These are phyloP conservation scores for Mastomys coucha DNA, from an alignment of 2,113 vertebrate genomes.

Conservation along the genomic window DNA sequence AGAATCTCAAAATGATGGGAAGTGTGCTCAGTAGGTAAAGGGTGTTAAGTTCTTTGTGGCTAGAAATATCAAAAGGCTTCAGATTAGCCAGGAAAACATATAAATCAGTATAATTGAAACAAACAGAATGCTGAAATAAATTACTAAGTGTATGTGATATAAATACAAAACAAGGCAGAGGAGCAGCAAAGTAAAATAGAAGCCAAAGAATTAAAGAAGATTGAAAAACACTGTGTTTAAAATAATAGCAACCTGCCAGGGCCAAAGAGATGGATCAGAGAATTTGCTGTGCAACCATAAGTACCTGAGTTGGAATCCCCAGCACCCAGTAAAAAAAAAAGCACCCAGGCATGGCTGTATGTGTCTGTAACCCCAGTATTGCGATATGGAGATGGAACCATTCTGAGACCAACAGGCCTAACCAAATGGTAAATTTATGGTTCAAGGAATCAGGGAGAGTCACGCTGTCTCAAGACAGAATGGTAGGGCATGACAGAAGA, in stretches of 20 bases:
- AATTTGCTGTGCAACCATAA: background rate
- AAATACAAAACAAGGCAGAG: background rate
- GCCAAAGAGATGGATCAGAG: too few species aligned
- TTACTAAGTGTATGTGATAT: background rate
- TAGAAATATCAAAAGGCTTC: background rate
- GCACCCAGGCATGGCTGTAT: background rate
- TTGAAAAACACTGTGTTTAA: background rate
- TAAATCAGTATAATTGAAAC: background rate
- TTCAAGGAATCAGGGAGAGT: background rate
- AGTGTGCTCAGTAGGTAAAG: background rate
- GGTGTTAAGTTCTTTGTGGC: background rate
- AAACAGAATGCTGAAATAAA: background rate
- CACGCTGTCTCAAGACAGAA: background rate
- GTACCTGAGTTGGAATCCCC: background rate
- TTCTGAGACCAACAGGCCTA: background rate
- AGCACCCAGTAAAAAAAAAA: background rate
- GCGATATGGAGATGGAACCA: background rate
- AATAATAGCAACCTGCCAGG: background rate
- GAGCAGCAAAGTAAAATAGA: background rate
- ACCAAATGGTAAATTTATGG: background rate
- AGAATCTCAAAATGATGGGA: background rate
- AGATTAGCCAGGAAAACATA: background rate
- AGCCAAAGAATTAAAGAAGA: background rate
- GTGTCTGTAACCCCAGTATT: background rate
- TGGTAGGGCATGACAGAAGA: background rate